Evolutionary conservation across 2,888 invertebrate species (phyloP).

Genomic region (Quadroppia sp.): DNA sequence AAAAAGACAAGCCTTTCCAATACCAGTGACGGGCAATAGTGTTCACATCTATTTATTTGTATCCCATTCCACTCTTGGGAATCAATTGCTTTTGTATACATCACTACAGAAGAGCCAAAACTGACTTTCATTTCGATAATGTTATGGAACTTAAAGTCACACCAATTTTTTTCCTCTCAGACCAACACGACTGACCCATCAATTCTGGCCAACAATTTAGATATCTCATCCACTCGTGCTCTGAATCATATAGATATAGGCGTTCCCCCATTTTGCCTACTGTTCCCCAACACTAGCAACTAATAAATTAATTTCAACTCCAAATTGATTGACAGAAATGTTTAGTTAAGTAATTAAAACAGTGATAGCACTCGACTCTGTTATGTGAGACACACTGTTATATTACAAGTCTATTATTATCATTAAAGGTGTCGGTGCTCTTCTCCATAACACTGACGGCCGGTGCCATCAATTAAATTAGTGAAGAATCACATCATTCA

Average conservation of each 20-base stretch:
- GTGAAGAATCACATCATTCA: neutral
- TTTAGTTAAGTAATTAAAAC: slow-evolving; percentile 32
- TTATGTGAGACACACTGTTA: slow-evolving; percentile 7
- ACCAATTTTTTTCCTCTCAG: neutral
- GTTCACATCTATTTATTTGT: neutral
- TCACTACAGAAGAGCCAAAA: neutral
- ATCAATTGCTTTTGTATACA: neutral
- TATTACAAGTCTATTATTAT: slow-evolving; percentile 14
- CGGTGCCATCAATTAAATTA: neutral
- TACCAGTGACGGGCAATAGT: neutral
- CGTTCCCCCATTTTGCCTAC: neutral
- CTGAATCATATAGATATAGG: too few relatives aligned
- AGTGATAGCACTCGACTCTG: slow-evolving; percentile 3
- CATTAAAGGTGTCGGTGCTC: slow-evolving; percentile 4
- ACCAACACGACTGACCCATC: too few relatives aligned
- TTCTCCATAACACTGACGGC: neutral
- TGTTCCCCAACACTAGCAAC: neutral
- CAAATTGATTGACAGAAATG: slow-evolving; percentile 27
- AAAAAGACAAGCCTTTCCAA: slow-evolving; percentile 25
- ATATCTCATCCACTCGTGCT: too few relatives aligned
- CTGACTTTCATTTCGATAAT: slow-evolving; percentile 24
- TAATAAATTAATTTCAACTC: neutral
- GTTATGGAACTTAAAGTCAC: slow-evolving; percentile 1
- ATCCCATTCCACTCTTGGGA: slow-evolving; percentile 11
- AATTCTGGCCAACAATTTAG: slow-evolving; percentile 28